Evolutionary conservation across 2,888 invertebrate genomes (phyloP), one percentile per base, ranked within the genome.

Genomic region (Microctonus hyperodae): DNA sequence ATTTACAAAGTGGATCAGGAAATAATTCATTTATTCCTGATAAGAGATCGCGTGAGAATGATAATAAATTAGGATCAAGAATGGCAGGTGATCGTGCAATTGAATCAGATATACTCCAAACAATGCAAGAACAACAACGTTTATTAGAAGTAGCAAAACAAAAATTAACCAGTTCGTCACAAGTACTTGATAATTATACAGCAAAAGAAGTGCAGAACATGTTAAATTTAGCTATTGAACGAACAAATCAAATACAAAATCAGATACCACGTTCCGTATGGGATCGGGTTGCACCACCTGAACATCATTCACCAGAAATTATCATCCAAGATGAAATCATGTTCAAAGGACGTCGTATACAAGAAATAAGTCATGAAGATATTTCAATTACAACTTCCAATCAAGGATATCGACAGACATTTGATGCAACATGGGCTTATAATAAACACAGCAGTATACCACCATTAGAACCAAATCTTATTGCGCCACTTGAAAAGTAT

Each of bases 261-360:
- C 83, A 82, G 64, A 65, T 83, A 61, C 80, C 83, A 0, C 74
- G 79, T 31, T 81, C 83, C 1, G 83, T 83, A n/a, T 83, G 84
- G 84, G 82, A 84, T 73, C 78, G 84, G 35, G 83, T 84, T 22
- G 81, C 81, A 10, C 83, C 84, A 3, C 72, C 76, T 6, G 78
- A 76, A 4, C 75, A 69, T 67, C 40, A 53, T 22, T 55, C 61
- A 10, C 44, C 50, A 1, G 63, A 68, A 20, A 40, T 58, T n/a
- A n/a, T 33, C 9, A 60, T 50, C 10, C 20, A 37, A 9, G 58
- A 65, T 5, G 53, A 66, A 5, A 40, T 40, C 31, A 58, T 69
- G 23, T 67, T 69, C n/a, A 75, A 75, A 56, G 78, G 77, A 57
- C 80, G 81, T 63, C 79, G 74, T 33, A 72, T 79, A 5, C 79